Base-by-base conservation (phyloP, 2,888 invertebrate species). In the Tupiocoris notatus region DNA sequence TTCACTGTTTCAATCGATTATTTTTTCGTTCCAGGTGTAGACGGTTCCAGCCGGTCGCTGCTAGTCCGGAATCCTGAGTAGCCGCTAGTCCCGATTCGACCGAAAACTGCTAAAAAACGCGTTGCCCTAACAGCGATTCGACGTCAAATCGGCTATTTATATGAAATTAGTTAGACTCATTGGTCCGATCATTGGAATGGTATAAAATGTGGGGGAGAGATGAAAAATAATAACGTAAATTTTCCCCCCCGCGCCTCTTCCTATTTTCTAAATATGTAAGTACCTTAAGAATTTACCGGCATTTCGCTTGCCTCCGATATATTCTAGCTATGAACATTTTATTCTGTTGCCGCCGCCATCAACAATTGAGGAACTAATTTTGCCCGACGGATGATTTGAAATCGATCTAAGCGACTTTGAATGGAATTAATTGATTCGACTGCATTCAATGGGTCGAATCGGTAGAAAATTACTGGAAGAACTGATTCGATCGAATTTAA, bases 11-110 rank as follows among this genome's bases (percentile, higher is more conserved):
- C 22, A 64, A 22, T 64, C 23, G 17, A 39, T 57, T 75, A 21
- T 68, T 64, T n/a, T 23, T 57, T 67, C 1, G 21, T 77, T 61
- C 59, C 71, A 81, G 82, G 80, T 81, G 81, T 79, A 79, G 82
- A 61, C 79, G 82, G 64, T 82, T 81, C 78, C 82, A 82, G 73
- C 82, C 82, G 21, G 79, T 82, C 73, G 78, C 76, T 1, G 74
- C 63, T 59, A 67, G 73, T 56, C 75, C 75, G 9, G 75, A 75
- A 24, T 75, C 75, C 21, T 75, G 75, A 75, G 65, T 65, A 17
- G 21, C 17, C 62, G 63, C 63, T 73, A 73, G 62, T 73, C 63
- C 73, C 62, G 18, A 54, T 21, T 23, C 56, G 56, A 67, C 57
- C 21, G 39, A 39, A 7, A 39, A 39, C 12, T 39, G 39, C 39